Base-by-base conservation (phyloP, 2,888 invertebrate species). In the Macrosoma leucophasiata region DNA sequence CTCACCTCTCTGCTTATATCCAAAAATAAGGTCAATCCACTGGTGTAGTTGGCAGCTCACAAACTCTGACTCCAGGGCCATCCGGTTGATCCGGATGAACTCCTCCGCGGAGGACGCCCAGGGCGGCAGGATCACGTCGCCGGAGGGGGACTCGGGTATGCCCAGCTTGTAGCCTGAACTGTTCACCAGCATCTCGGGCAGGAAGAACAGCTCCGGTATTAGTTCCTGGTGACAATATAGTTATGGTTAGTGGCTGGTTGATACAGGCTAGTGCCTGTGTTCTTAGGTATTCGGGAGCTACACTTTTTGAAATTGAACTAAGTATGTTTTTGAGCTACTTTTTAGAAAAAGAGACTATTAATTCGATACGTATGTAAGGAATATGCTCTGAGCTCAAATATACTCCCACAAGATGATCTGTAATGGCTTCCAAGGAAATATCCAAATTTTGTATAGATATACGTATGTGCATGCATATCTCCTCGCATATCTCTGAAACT, bases 1-100 rank as follows among this genome's bases (percentile, higher is more conserved):
- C 48, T 62, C 72, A 89, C 94, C 99, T 87, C 96, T 90, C 69
- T 99, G 99, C 73, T 99, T 99, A 79, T 99, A 99, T 46, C 99
- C 99, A 71, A 99, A 99, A 61, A 99, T 97, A 48, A 99, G 88
- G 77, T 99, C 99, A 56, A 99, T 98, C 99, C 99, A 99, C 74
- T 99, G 98, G 67, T 99, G 98, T 48, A 99, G 88, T 81, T 99
- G 99, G 69, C 99, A 99, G 41, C 98, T 98, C 10, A 99, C 99
- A 67, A 99, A 97, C 82, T 99, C 99, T 0, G 98, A 98, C 75
- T 99, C 99, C 33, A 99, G 86, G 2, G 98, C 98, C 97, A 98
- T 97, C 62, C 98, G 88, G 85, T 99, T 97, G 59, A 98, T 95
- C 45, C 98, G 86, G 38, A 99, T 94, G 72, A 99, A 99, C 84